Base-by-base conservation (phyloP, 2,113 vertebrate genomes). In the Microtus oregoni region DNA sequence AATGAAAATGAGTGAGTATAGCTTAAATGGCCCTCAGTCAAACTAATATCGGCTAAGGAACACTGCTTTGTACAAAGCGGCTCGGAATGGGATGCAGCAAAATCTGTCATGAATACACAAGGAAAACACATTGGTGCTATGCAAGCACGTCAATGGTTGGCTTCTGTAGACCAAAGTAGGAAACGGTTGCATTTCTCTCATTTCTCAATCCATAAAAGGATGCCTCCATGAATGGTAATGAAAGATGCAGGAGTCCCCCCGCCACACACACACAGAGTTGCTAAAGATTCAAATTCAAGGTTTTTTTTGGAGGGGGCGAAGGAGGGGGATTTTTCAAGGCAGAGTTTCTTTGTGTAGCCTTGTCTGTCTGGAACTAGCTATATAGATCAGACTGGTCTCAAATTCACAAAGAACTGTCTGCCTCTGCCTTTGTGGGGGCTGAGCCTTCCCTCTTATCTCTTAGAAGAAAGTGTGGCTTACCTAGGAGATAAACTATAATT, bases 1-100 rank as follows among this genome's bases (percentile, higher is more conserved):
- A 67, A 79, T 92, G 63, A 81, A 95, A 96, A 94, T 96, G 85
- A 96, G 19, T 85, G 92, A 82, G 88, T 70, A 76, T 90, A 92
- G 94, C 70, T 52, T 44, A 94, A 96, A 75, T 26, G 72, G 52
- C 83, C 67, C 82, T 91, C 70, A 93, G 47, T 92, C 95, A 90
- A 89, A 78, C 81, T 89, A 82, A 44, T 55, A 83, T 89, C 12
- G 14, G 78, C 10, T 41, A 78, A 90, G 30, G 41, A 78, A 50
- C 14, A 26, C 30, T 68, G 17, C 38, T 76, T 86, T 91, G 30
- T 83, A 35, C 11, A 47, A 94, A 92, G 11, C 3, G 14, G 7
- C 58, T 41, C 70, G 22, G 28, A 73, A 19, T 17, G 5, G 38
- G 91, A 7, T 72, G 38, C 89, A 89, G 82, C 15, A 81, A 89